Conservation (phyloP, 1,140 invertebrate genomes). For the Platorchestia sp. region DNA sequence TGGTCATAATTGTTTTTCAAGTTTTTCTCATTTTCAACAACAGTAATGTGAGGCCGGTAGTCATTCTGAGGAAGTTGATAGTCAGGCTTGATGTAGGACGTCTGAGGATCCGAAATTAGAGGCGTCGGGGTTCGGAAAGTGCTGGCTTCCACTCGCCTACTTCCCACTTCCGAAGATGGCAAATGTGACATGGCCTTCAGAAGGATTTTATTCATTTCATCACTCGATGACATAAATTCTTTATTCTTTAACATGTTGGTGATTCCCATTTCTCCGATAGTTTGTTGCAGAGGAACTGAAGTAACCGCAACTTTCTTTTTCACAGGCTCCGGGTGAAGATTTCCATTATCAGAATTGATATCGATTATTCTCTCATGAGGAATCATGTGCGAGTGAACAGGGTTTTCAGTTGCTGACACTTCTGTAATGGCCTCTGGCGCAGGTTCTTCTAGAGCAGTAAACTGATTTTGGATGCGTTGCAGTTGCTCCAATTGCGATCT, state of each 20-base stretch:
- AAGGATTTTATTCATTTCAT: neutral
- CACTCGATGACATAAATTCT: neutral
- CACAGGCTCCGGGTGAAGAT: neutral
- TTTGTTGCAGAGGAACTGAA: neutral
- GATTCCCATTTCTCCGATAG: neutral
- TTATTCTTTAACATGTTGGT: neutral
- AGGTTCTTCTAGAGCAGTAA: neutral
- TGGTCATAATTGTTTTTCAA: neutral
- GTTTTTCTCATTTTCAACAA: neutral
- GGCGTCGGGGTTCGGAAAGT: conserved; percentile 15
- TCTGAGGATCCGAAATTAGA: neutral
- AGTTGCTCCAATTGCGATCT: neutral
- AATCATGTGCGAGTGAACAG: neutral
- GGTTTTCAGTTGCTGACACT: neutral
- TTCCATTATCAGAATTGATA: neutral
- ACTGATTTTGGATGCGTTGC: neutral
- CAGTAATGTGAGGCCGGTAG: neutral
- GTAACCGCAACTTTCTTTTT: neutral
- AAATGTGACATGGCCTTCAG: neutral
- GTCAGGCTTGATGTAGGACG: neutral
- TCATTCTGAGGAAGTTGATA: neutral
- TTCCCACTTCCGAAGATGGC: neutral
- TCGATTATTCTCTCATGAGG: neutral
- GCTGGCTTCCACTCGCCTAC: neutral
- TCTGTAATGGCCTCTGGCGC: neutral